Conservation (phyloP, 2,888 invertebrate species). For the Lycophotia porphyrea region DNA sequence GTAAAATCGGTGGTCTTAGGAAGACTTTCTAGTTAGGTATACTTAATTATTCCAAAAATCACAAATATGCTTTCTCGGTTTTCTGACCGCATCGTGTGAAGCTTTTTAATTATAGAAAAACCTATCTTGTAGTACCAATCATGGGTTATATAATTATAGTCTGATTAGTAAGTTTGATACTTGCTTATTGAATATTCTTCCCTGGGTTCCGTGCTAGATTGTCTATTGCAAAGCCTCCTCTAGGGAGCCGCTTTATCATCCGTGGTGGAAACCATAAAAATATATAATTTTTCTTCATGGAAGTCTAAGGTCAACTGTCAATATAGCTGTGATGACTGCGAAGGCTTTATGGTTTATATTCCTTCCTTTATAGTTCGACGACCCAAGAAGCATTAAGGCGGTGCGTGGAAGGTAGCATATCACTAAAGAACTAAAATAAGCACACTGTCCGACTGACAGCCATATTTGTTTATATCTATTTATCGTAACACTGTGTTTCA, state of each 20-base stretch:
- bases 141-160: not conserved
- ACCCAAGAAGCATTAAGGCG: not conserved
- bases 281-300: too few species aligned
- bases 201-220: conserved; percentile 1
- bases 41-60: conserved; percentile 33
- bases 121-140: not conserved
- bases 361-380: not conserved
- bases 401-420: not conserved
- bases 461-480: conserved; percentile 45
- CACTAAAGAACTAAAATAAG: not conserved
- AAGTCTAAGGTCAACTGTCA: not conserved
- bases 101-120: conserved; percentile 1
- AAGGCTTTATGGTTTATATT: not conserved
- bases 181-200: not conserved
- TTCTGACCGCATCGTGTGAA: conserved; percentile 9
- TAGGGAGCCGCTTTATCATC: not conserved
- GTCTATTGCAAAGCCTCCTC: not conserved
- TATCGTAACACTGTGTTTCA: conserved; percentile 34
- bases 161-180: conserved; percentile 6
- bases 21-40: conserved; percentile 12
- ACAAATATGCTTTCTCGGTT: conserved; percentile 28
- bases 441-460: not conserved
- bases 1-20: not conserved
- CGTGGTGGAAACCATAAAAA: too few species aligned
- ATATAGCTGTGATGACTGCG: too few species aligned